phyloP scores from a whole-genome alignment of 92 coral and sea anemone species.

The Palythoa heliodiscus region DNA sequence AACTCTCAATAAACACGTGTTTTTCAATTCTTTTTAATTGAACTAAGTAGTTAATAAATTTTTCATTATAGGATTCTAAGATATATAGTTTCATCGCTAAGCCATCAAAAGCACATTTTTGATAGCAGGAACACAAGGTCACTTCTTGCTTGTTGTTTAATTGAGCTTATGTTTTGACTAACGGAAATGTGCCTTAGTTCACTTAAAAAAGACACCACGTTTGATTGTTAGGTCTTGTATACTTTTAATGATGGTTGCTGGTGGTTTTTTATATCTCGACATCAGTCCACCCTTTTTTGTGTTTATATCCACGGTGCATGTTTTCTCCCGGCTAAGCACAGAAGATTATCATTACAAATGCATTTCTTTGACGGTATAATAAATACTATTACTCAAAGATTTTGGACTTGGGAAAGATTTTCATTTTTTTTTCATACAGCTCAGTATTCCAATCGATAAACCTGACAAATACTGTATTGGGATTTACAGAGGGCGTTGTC shows the following conservation, averaged over 20 bases:
- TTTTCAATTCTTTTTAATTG: constrained; percentile 31
- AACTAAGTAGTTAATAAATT: constrained; percentile 16
- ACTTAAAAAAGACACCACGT: constrained; percentile 27
- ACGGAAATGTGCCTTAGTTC: neutral
- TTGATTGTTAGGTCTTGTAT: neutral
- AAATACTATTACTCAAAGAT: neutral
- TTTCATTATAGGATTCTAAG: neutral
- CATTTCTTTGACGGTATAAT: neutral
- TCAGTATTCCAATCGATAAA: too few relatives aligned
- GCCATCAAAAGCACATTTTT: constrained; percentile 13
- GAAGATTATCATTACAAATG: neutral
- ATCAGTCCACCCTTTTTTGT: neutral
- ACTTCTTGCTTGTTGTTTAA: neutral
- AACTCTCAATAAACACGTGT: constrained; percentile 22
- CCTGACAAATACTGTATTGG: too few relatives aligned
- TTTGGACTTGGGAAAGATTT: neutral
- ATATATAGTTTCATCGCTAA: constrained; percentile 6
- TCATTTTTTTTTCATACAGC: too few relatives aligned
- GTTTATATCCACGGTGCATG: constrained; percentile 5
- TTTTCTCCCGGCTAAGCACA: neutral
- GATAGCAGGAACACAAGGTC: neutral
- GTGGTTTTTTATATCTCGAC: neutral
- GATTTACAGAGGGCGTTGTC: neutral
- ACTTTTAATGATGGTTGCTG: neutral
- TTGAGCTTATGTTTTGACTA: constrained; percentile 25